Evolutionary conservation across 2,888 invertebrate species (phyloP).

Genomic region (Hymenopus coronatus): DNA sequence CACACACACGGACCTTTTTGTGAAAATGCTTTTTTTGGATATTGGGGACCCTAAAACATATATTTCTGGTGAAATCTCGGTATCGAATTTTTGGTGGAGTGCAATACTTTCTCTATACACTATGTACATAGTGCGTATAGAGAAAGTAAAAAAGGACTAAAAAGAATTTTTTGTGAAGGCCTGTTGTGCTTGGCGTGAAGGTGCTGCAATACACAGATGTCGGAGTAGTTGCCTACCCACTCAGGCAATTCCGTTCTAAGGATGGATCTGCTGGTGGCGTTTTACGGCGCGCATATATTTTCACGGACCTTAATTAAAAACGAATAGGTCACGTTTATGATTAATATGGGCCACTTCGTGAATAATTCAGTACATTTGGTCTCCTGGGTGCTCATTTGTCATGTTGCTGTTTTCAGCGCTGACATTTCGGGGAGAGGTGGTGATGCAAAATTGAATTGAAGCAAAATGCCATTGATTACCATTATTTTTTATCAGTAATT

Average conservation of each 20-base stretch:
- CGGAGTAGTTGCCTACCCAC: background rate
- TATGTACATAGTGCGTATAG: too few relatives aligned
- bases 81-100: too few relatives aligned
- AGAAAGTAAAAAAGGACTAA: too few relatives aligned
- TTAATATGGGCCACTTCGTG: background rate
- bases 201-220: background rate
- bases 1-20: too few relatives aligned
- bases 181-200: background rate
- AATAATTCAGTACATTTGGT: background rate
- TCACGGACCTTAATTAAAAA: background rate
- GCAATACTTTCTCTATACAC: too few relatives aligned
- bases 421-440: background rate
- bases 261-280: background rate
- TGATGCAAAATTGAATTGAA: background rate
- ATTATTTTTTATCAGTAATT: background rate
- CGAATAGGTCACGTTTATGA: background rate
- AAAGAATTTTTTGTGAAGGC: too few relatives aligned
- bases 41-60: too few relatives aligned
- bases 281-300: background rate
- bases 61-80: too few relatives aligned
- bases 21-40: too few relatives aligned
- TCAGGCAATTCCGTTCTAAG: background rate
- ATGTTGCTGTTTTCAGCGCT: background rate
- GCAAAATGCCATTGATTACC: background rate
- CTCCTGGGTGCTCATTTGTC: background rate